Percentiles rank a stretch among this genome's conserved stretches.
These are phyloP conservation scores for Fulmarus glacialis DNA, from an alignment of 2,113 vertebrate genomes.

Conservation along the genomic window DNA sequence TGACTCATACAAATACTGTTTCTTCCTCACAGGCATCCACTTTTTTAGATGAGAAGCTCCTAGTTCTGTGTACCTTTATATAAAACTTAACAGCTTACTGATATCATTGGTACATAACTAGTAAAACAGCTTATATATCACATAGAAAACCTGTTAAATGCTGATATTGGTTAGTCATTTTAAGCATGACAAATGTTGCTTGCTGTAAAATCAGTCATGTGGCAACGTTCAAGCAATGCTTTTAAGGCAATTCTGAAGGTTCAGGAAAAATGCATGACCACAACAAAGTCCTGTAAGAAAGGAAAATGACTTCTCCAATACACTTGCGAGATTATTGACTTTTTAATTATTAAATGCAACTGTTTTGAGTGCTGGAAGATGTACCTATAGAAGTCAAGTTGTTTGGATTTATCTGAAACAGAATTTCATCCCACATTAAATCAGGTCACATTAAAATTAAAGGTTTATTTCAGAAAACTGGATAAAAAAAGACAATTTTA, in stretches of 20 bases:
- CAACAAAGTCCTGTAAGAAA: background rate
- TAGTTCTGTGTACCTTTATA: background rate
- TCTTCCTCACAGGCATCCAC: background rate
- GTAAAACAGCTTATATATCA: background rate
- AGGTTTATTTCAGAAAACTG: background rate
- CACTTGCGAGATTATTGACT: background rate
- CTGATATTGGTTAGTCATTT: background rate
- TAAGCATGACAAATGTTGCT: background rate
- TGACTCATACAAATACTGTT: background rate
- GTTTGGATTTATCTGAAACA: background rate
- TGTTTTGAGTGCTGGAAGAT: background rate
- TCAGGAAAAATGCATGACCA: background rate
- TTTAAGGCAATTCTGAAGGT: background rate
- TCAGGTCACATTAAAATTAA: background rate
- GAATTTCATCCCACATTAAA: background rate
- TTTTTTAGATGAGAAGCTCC: background rate
- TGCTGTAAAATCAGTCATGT: background rate
- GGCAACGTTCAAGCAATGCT: background rate
- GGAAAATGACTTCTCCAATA: background rate
- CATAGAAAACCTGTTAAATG: background rate
- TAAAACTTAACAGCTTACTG: background rate
- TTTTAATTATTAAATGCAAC: background rate
- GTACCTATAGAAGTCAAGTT: background rate
- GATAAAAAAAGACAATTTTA: background rate
- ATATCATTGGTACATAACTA: background rate